phyloP scores from a whole-genome alignment of 2,797 vertebrate genomes.

The Lepilemur ruficaudatus region DNA sequence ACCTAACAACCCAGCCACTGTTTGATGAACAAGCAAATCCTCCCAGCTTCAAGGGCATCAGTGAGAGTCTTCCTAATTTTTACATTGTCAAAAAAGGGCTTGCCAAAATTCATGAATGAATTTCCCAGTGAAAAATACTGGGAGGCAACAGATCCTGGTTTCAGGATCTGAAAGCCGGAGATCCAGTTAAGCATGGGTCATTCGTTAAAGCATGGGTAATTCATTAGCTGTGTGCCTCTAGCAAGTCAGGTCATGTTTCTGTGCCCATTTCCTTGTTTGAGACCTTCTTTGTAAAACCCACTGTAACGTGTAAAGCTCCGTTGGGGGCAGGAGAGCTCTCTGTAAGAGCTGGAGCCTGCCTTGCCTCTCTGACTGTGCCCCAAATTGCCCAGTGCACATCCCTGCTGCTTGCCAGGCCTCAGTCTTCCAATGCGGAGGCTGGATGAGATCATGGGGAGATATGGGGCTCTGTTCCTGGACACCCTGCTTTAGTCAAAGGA shows the following conservation, averaged over 20 bases:
- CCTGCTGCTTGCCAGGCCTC: not conserved
- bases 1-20: conserved; percentile 87
- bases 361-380: not conserved
- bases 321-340: not conserved
- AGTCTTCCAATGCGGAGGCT: not conserved
- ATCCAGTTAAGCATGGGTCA: not conserved
- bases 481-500: not conserved
- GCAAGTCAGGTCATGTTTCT: not conserved
- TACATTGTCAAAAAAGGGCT: not conserved
- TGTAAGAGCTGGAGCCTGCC: not conserved
- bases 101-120: not conserved
- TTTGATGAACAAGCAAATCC: conserved; percentile 87
- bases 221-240: not conserved
- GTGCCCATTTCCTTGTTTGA: not conserved
- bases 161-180: not conserved
- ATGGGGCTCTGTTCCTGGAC: not conserved
- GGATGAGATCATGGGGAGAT: too few species aligned
- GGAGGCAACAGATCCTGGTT: not conserved
- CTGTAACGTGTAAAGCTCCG: not conserved
- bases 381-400: not conserved
- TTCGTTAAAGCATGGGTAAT: not conserved
- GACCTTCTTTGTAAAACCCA: not conserved
- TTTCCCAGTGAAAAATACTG: not conserved
- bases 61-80: conserved; percentile 73
- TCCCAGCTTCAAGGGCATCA: conserved; percentile 86